Conservation (phyloP, 2,888 invertebrate species). For the Limnephilus rhombicus region DNA sequence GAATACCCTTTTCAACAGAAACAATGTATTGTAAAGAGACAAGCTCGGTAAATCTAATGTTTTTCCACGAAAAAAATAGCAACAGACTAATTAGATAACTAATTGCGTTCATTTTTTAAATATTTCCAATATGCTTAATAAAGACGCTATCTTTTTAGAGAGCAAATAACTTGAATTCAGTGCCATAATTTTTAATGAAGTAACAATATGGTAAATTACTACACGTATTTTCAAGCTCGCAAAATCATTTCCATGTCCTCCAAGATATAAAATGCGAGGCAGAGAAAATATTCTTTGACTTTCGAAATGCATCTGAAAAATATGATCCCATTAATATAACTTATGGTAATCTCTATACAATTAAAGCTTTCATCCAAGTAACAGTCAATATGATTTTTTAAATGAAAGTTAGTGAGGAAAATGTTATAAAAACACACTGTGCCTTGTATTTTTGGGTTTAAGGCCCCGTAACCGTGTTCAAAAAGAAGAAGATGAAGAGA, state of each 20-base stretch:
- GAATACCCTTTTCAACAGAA: background rate
- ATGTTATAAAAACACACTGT: too few species aligned
- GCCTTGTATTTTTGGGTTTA: too few species aligned
- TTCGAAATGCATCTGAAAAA: background rate
- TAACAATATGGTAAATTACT: background rate
- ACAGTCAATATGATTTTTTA: too few species aligned
- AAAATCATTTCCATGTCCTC: background rate
- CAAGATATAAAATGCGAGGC: background rate
- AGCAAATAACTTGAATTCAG: background rate
- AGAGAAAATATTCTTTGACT: background rate
- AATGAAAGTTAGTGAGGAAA: too few species aligned
- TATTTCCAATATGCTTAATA: background rate
- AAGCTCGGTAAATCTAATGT: background rate
- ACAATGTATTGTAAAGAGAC: background rate
- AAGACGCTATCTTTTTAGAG: background rate
- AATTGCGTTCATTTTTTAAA: background rate
- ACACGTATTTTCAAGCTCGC: background rate
- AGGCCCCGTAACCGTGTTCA: too few species aligned
- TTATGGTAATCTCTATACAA: too few species aligned
- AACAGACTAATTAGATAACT: background rate
- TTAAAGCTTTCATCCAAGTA: too few species aligned
- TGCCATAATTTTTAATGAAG: background rate
- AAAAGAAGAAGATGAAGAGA: too few species aligned
- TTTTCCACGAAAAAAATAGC: background rate
- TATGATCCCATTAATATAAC: too few species aligned